phyloP scores from a whole-genome alignment of 2,113 vertebrate genomes.

The Heliornis fulica region DNA sequence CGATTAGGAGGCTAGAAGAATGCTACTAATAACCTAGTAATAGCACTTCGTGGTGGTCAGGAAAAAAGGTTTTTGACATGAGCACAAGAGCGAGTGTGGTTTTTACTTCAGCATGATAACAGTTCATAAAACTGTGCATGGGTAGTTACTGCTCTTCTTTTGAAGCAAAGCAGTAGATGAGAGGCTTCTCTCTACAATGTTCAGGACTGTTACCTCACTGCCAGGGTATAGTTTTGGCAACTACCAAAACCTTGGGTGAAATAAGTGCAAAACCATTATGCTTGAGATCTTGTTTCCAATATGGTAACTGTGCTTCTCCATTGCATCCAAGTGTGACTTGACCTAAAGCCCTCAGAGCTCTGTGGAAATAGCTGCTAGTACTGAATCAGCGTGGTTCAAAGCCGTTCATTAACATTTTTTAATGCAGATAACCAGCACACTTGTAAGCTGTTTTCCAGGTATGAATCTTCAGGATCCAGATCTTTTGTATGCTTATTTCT shows the following conservation, averaged over 20 bases:
- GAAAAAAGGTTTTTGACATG: not conserved
- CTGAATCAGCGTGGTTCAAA: not conserved
- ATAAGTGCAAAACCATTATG: not conserved
- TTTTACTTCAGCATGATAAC: not conserved
- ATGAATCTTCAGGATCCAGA: not conserved
- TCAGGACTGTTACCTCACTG: not conserved
- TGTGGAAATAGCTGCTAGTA: not conserved
- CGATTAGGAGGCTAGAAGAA: not conserved
- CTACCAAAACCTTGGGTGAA: not conserved
- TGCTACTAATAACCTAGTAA: not conserved
- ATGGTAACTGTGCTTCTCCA: not conserved
- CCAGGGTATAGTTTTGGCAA: not conserved
- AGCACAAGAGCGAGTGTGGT: not conserved
- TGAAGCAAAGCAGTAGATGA: not conserved
- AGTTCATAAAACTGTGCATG: not conserved
- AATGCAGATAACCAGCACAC: not conserved
- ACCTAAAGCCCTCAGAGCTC: not conserved
- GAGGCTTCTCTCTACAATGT: not conserved
- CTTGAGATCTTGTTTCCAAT: fast-evolving
- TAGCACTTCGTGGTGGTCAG: not conserved
- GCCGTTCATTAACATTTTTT: not conserved
- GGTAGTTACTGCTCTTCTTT: not conserved
- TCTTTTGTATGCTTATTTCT: not conserved
- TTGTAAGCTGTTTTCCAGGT: not conserved
- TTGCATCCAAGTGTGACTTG: not conserved